Conservation (phyloP, 2,888 invertebrate species). For the Escarpia spicata region DNA sequence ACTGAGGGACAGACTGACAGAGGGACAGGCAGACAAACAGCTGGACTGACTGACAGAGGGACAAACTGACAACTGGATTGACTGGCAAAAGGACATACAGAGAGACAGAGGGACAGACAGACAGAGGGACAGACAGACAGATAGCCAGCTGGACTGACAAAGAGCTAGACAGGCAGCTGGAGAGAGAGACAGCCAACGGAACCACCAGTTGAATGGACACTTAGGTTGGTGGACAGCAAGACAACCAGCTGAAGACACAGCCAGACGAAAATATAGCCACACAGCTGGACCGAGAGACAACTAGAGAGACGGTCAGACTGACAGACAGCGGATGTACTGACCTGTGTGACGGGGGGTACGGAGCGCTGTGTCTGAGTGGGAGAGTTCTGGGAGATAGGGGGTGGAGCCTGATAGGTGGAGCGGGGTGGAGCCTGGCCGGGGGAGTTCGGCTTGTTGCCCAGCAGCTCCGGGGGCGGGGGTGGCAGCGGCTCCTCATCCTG, state of each 20-base stretch:
- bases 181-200: too few species aligned
- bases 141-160: too few species aligned
- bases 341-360: not conserved
- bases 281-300: too few species aligned
- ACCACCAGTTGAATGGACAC: too few species aligned
- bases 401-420: not conserved
- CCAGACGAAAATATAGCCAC: too few species aligned
- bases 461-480: constrained; percentile 39
- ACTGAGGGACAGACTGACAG: not conserved
- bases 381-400: not conserved
- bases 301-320: too few species aligned
- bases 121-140: not conserved
- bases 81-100: too few species aligned
- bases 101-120: too few species aligned
- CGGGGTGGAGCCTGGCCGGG: not conserved
- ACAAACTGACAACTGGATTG: too few species aligned
- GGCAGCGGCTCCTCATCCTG: constrained; percentile 38
- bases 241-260: too few species aligned
- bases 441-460: constrained; percentile 34
- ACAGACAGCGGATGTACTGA: not conserved
- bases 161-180: too few species aligned
- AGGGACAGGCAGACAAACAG: constrained; percentile 17
- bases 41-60: not conserved
- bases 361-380: not conserved
- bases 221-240: too few species aligned